Conservation (phyloP, 2,888 invertebrate genomes). For the Habroteleia sp. region DNA sequence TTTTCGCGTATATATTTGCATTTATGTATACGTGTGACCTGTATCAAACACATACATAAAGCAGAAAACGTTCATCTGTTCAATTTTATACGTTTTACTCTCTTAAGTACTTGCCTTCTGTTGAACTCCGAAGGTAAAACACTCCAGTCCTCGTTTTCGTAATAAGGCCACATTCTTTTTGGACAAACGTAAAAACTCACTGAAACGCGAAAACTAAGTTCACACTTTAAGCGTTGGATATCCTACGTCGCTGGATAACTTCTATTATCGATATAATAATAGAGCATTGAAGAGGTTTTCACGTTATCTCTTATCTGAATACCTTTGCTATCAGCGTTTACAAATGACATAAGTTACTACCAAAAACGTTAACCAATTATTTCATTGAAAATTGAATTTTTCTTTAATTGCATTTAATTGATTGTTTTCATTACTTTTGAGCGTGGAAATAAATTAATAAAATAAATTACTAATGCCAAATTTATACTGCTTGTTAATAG, state of each 20-base stretch:
- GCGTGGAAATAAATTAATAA: too few species aligned
- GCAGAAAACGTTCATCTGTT: neutral
- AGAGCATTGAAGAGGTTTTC: constrained; percentile 67
- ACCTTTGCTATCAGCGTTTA: constrained; percentile 53
- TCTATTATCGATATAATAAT: constrained; percentile 71
- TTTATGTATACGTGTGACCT: neutral
- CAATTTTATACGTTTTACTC: neutral
- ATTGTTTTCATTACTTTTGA: too few species aligned
- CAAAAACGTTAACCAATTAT: constrained; percentile 8
- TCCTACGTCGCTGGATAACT: constrained; percentile 52
- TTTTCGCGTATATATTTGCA: constrained; percentile 8
- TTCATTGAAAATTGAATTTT: too few species aligned
- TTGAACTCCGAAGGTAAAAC: constrained; percentile 92
- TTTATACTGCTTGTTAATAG: too few species aligned
- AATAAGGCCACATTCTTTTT: constrained; percentile 83
- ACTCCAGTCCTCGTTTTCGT: constrained; percentile 91
- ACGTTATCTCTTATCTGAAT: constrained; percentile 79
- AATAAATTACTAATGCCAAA: too few species aligned
- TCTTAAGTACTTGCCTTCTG: constrained; percentile 85
- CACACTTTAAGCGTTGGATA: constrained; percentile 14
- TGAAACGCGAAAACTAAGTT: neutral
- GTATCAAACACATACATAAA: neutral
- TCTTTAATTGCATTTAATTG: too few species aligned
- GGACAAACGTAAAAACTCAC: constrained; percentile 13
- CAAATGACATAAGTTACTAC: constrained; percentile 11